Percentiles rank a stretch among this genome's conserved stretches.
phyloP scores from a whole-genome alignment of 2,113 vertebrate species.

The Antidorcas marsupialis region DNA sequence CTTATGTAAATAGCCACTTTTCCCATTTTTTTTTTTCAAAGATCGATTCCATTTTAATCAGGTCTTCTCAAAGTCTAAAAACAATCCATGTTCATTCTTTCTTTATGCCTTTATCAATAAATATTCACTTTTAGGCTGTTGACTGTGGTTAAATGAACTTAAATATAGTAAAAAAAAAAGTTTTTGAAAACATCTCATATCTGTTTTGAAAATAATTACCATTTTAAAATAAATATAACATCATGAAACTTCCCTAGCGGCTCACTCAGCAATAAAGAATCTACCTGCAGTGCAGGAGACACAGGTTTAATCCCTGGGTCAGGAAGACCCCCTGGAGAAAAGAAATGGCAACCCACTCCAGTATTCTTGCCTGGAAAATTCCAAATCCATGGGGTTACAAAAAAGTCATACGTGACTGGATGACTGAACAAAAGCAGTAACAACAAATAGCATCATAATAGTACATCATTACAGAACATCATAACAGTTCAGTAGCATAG shows the following conservation, averaged over 20 bases:
- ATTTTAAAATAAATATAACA: neutral
- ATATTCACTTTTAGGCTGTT: neutral
- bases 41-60: neutral
- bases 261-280: neutral
- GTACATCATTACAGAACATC: neutral
- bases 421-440: neutral
- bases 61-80: constrained; percentile 18
- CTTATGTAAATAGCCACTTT: neutral
- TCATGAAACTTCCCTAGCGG: neutral
- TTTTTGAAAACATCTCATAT: neutral
- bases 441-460: neutral
- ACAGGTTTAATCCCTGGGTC: neutral
- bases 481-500: rapidly evolving
- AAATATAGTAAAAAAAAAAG: neutral
- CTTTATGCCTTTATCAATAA: neutral
- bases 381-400: neutral
- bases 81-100: neutral
- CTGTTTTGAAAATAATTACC: neutral
- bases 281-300: neutral
- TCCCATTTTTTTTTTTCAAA: neutral
- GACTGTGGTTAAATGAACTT: neutral
- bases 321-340: neutral
- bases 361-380: neutral
- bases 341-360: neutral
- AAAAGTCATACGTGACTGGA: neutral